Evolutionary conservation across 2,888 invertebrate species (phyloP).

Genomic region (Drepana falcataria): DNA sequence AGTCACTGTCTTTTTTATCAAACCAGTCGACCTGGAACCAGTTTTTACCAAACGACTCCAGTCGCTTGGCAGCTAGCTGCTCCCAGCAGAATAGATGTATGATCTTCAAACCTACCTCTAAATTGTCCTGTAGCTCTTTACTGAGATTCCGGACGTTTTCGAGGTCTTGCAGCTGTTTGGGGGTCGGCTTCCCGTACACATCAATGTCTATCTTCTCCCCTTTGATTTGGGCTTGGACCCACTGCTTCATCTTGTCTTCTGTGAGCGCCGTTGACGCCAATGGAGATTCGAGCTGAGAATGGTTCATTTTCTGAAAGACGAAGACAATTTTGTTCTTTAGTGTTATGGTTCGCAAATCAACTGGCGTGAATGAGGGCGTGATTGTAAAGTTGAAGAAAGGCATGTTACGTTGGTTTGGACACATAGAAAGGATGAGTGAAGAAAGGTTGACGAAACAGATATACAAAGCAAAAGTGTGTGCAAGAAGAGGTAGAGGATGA

Average conservation of each 20-base stretch:
- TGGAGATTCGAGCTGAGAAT: constrained; percentile 34
- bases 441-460: no score
- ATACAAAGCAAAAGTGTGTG: no score
- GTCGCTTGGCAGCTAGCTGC: no score
- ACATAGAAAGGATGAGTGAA: no score
- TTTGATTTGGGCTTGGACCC: constrained; percentile 47
- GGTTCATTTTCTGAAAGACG: constrained; percentile 45
- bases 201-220: constrained; percentile 49
- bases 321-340: not conserved
- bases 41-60: no score
- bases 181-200: constrained; percentile 59
- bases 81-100: constrained; percentile 21
- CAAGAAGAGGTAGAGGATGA: no score
- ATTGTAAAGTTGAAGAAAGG: no score
- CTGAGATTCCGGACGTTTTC: constrained; percentile 61
- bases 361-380: no score
- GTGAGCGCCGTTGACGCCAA: constrained; percentile 34
- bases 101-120: constrained; percentile 27
- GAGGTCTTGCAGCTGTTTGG: constrained; percentile 54
- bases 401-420: no score
- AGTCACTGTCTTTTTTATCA: no score
- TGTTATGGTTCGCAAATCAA: no score
- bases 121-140: constrained; percentile 60
- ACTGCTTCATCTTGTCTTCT: constrained; percentile 46
- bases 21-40: no score